These are phyloP conservation scores for Dasypus novemcinctus DNA, from an alignment of 2,113 vertebrate species.

Conservation along the genomic window DNA sequence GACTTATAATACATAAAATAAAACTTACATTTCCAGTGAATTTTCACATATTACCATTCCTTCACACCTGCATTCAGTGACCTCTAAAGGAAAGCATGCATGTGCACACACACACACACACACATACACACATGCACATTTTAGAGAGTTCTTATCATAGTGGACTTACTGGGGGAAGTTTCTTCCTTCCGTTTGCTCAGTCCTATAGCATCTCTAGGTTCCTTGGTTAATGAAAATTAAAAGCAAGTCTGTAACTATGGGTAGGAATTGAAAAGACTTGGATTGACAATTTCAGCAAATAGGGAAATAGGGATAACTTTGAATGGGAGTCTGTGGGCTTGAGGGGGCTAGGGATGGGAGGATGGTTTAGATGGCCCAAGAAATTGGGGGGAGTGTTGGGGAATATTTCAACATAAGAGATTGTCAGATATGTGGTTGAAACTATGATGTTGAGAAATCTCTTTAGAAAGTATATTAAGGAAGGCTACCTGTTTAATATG, in stretches of 20 bases:
- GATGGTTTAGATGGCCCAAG: too few relatives aligned
- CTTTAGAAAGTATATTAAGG: too few relatives aligned
- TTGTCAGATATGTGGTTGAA: too few relatives aligned
- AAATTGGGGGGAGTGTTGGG: too few relatives aligned
- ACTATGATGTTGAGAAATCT: too few relatives aligned
- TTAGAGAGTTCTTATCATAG: neutral
- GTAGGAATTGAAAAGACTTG: constrained; percentile 43
- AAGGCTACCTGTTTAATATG: too few relatives aligned
- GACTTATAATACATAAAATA: neutral
- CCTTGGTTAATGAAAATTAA: constrained; percentile 46
- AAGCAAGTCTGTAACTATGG: constrained; percentile 45
- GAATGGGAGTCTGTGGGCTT: too few relatives aligned
- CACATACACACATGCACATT: neutral
- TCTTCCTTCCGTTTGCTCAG: neutral
- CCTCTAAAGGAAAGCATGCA: neutral
- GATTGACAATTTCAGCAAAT: constrained; percentile 44
- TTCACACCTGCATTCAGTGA: constrained; percentile 7
- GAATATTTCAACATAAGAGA: too few relatives aligned
- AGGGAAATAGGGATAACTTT: too few relatives aligned
- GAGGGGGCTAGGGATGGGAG: too few relatives aligned
- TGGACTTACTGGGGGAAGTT: neutral
- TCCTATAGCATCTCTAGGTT: neutral
- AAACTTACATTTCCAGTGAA: neutral
- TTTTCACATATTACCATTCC: neutral
- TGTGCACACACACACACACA: too few relatives aligned